Evolutionary conservation across 2,113 vertebrate genomes (phyloP).

Genomic region (Leucopsar rothschildi): DNA sequence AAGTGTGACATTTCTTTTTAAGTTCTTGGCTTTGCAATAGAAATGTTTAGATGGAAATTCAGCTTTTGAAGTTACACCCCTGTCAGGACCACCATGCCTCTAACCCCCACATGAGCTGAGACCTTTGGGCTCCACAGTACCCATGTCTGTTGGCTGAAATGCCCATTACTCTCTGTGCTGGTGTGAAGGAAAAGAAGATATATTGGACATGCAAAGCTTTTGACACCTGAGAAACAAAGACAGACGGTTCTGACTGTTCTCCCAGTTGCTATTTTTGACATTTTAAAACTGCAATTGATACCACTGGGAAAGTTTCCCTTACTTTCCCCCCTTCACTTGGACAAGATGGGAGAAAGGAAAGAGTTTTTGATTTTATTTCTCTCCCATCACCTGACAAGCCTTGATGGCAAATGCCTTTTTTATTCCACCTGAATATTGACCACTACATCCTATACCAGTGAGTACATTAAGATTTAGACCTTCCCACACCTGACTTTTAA

Average conservation of each 20-base stretch:
- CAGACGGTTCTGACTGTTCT: background rate
- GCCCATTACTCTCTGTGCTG: background rate
- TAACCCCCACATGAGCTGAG: background rate
- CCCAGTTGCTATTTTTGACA: background rate
- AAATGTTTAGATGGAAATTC: background rate
- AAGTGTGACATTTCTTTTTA: background rate
- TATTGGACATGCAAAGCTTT: background rate
- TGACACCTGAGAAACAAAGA: background rate
- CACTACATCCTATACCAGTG: background rate
- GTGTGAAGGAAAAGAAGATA: background rate
- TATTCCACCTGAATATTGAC: background rate
- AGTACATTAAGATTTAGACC: background rate
- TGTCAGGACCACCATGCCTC: background rate
- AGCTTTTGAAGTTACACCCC: background rate
- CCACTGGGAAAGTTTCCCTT: background rate
- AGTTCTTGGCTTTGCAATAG: background rate
- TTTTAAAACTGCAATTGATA: background rate
- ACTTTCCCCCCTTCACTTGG: background rate
- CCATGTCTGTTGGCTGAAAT: background rate
- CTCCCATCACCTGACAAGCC: background rate
- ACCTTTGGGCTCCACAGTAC: background rate
- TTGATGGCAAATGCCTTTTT: background rate
- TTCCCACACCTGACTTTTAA: background rate
- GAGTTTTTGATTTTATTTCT: background rate
- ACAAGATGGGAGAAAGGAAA: background rate